These are phyloP conservation scores for Drosophila glabriapex DNA, from an alignment of 2,888 invertebrate species.

Conservation along the genomic window DNA sequence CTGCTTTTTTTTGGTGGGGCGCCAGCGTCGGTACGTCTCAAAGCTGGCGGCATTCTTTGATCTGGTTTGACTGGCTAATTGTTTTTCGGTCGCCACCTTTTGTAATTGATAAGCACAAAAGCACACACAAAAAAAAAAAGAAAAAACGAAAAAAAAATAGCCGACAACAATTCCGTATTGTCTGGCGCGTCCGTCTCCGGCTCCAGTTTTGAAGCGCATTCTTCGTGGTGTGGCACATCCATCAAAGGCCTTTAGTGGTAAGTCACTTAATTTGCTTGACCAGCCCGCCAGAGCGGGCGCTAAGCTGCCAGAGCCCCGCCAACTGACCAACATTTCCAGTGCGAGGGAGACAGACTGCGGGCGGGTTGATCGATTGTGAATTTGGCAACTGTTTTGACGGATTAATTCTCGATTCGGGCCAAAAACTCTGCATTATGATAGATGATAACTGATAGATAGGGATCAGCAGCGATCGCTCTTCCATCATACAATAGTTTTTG, in stretches of 20 bases:
- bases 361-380: conserved; percentile 75
- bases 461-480: conserved; percentile 67
- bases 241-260: conserved; percentile 72
- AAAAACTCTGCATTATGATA: conserved; percentile 79
- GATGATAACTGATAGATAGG: conserved; percentile 76
- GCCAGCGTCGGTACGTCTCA: conserved; percentile 68
- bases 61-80: conserved; percentile 71
- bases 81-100: conserved; percentile 66
- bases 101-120: conserved; percentile 72
- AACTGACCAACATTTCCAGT: conserved; percentile 38
- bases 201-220: background rate
- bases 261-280: conserved; percentile 70
- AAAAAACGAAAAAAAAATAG: background rate
- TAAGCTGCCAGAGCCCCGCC: conserved; percentile 33
- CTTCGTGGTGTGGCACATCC: conserved; percentile 57
- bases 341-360: background rate
- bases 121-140: background rate
- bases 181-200: conserved; percentile 33
- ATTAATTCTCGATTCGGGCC: conserved; percentile 82
- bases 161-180: conserved; percentile 48
- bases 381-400: conserved; percentile 79
- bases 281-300: conserved; percentile 21
- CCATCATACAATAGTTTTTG: conserved; percentile 43
- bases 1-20: conserved; percentile 41
- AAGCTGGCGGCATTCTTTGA: conserved; percentile 64